These are phyloP conservation scores for Acrobasis consociella DNA, from an alignment of 2,888 invertebrate species.

Conservation along the genomic window DNA sequence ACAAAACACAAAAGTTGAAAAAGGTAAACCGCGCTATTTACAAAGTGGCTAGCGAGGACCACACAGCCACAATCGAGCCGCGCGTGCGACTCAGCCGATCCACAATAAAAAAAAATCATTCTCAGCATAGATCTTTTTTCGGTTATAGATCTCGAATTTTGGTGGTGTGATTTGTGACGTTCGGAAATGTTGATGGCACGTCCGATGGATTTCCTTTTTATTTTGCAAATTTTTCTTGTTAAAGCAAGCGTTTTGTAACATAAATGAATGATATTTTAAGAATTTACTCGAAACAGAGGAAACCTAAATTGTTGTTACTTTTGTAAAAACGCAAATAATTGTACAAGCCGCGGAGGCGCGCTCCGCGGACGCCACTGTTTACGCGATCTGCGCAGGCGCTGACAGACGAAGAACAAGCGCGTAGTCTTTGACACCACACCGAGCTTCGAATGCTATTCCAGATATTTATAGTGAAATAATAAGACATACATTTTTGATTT, in stretches of 20 bases:
- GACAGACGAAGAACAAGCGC: conserved; percentile 68
- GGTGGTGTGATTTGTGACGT: conserved; percentile 82
- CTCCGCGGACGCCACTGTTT: conserved; percentile 59
- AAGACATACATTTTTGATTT: conserved; percentile 36
- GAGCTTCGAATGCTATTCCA: conserved; percentile 53
- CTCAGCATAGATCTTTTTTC: conserved; percentile 78
- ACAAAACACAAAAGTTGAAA: conserved; percentile 83
- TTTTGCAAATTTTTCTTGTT: not conserved
- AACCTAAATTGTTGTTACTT: conserved; percentile 41
- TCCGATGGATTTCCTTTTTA: conserved; percentile 64
- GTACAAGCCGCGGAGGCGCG: conserved; percentile 31
- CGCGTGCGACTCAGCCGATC: conserved; percentile 79
- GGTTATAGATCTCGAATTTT: conserved; percentile 81
- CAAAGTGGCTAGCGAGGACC: conserved; percentile 83
- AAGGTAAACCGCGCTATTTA: conserved; percentile 84
- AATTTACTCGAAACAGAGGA: not conserved
- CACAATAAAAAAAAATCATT: conserved; percentile 74
- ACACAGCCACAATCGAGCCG: conserved; percentile 82
- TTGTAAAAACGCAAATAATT: conserved; percentile 69
- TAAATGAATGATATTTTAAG: too few species aligned
- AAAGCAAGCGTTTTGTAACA: not conserved
- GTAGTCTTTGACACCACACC: conserved; percentile 71
- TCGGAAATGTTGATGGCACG: conserved; percentile 78
- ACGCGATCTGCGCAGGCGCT: conserved; percentile 62
- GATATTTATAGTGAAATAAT: conserved; percentile 56